Percentiles rank a stretch among this genome's conserved stretches.
Conservation (phyloP, 2,888 invertebrate genomes). For the Nebria salina region DNA sequence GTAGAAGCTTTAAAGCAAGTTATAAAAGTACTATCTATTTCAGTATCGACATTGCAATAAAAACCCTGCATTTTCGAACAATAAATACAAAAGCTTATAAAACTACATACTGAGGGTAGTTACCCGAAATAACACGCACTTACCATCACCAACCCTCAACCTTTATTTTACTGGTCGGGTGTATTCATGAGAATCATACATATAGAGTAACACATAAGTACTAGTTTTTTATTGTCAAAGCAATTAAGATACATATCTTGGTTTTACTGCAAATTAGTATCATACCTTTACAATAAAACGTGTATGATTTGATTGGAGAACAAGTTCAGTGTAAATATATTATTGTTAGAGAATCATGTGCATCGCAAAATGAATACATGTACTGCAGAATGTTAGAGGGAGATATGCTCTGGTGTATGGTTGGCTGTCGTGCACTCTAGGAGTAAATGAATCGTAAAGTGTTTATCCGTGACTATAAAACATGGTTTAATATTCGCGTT, state of each 20-base stretch:
- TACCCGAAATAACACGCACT: background rate
- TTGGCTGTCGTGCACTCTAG: constrained; percentile 16
- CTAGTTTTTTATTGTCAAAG: background rate
- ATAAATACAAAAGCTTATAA: background rate
- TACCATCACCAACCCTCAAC: background rate
- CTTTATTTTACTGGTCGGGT: background rate
- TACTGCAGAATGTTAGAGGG: background rate
- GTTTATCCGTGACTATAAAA: constrained; percentile 41
- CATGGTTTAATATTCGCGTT: constrained; percentile 39
- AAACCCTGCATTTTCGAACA: background rate
- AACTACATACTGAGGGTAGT: background rate
- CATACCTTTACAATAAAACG: background rate
- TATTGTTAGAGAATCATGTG: constrained; percentile 9
- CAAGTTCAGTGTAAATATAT: background rate
- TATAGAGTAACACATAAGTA: background rate
- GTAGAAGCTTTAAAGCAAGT: background rate
- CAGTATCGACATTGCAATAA: background rate
- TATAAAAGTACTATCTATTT: background rate
- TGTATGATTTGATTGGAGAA: background rate
- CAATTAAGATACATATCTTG: background rate
- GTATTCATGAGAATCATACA: background rate
- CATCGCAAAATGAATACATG: background rate
- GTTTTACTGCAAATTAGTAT: constrained; percentile 15
- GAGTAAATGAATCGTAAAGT: constrained; percentile 45
- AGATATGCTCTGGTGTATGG: constrained; percentile 7